Percentiles rank a stretch among this genome's conserved stretches.
Conservation (phyloP, 2,797 vertebrate genomes). For the Podarcis lilfordi region DNA sequence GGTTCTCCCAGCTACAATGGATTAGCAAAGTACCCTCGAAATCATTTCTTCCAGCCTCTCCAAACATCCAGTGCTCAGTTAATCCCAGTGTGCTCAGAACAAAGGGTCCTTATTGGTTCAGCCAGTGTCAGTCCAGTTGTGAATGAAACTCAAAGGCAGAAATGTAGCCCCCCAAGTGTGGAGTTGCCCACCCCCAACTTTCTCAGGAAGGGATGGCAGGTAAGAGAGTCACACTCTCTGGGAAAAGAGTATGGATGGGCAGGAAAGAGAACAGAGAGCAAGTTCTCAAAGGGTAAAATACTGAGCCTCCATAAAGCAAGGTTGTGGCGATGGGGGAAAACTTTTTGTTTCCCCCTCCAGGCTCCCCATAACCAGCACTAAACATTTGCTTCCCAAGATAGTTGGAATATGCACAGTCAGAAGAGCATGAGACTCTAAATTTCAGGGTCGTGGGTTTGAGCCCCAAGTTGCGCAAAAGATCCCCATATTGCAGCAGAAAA, state of each 20-base stretch:
- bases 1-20: background rate
- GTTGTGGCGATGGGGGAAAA: too few relatives aligned
- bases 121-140: conserved; percentile 65
- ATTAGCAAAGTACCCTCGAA: background rate
- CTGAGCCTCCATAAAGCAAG: background rate
- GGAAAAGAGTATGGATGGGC: background rate
- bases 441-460: too few relatives aligned
- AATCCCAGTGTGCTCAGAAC: conserved; percentile 60
- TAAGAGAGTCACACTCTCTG: background rate
- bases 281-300: background rate
- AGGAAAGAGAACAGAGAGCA: background rate
- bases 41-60: conserved; percentile 25
- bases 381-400: background rate
- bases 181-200: background rate
- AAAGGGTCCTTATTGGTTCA: conserved; percentile 10
- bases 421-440: too few relatives aligned
- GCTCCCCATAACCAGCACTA: background rate
- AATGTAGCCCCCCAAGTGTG: background rate
- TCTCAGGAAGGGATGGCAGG: conserved; percentile 10
- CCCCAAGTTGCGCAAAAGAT: too few relatives aligned
- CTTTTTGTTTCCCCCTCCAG: background rate
- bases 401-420: too few relatives aligned
- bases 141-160: background rate
- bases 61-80: conserved; percentile 69
- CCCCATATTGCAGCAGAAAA: too few relatives aligned